Percentiles rank a stretch among this genome's conserved stretches.
phyloP scores from a whole-genome alignment of 2,797 vertebrate species.

The Mallotus villosus region DNA sequence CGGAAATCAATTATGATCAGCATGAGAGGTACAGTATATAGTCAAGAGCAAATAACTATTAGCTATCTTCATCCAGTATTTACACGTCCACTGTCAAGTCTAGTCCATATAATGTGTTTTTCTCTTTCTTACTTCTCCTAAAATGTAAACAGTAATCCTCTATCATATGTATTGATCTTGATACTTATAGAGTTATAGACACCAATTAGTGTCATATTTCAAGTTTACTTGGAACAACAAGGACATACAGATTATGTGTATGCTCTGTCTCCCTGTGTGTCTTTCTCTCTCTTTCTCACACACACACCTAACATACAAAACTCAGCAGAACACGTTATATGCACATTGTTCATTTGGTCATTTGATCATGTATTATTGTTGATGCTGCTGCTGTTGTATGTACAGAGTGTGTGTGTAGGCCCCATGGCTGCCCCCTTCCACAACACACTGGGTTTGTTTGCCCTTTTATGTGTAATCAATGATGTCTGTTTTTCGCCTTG shows the following conservation, averaged over 20 bases:
- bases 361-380: not conserved
- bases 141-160: not conserved
- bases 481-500: slow-evolving; percentile 4
- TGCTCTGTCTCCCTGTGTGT: not conserved
- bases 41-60: not conserved
- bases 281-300: not conserved
- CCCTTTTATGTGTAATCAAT: slow-evolving; percentile 6
- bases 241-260: not conserved
- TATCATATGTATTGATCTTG: not conserved
- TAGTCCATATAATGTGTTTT: not conserved
- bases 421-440: not conserved
- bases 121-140: not conserved
- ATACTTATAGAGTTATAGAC: not conserved
- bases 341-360: not conserved
- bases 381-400: not conserved
- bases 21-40: not conserved
- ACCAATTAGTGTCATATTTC: slow-evolving; percentile 1
- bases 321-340: not conserved
- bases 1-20: not conserved
- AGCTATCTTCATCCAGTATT: not conserved
- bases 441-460: slow-evolving; percentile 1
- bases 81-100: not conserved
- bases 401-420: not conserved
- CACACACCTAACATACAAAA: not conserved
- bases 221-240: not conserved